Conservation (phyloP, 2,113 vertebrate genomes). For the Indri indri region DNA sequence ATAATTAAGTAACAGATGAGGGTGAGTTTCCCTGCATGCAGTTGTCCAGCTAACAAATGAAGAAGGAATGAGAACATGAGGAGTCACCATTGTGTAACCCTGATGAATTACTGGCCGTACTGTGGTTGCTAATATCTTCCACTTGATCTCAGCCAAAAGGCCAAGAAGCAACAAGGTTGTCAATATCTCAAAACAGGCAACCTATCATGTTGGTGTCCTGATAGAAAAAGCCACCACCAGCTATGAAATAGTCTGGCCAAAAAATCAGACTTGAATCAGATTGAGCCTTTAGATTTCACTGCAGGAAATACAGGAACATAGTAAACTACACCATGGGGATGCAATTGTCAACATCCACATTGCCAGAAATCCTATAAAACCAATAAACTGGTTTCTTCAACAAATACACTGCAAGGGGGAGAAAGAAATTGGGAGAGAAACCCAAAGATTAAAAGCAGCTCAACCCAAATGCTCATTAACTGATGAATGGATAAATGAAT, state of each 20-base stretch:
- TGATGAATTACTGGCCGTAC: neutral
- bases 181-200: neutral
- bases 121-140: neutral
- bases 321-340: fast-evolving
- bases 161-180: no score
- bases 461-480: neutral
- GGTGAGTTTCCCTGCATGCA: neutral
- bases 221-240: neutral
- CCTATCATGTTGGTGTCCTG: neutral
- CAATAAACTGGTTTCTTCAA: neutral
- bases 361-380: neutral
- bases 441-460: neutral
- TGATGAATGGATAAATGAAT: neutral
- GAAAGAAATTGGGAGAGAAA: neutral
- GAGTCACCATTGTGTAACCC: no score
- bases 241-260: neutral
- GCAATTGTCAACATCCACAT: neutral
- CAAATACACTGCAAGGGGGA: neutral
- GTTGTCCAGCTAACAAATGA: neutral
- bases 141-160: no score
- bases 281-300: neutral
- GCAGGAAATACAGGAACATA: neutral
- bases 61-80: neutral
- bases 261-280: neutral
- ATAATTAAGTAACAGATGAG: no score